phyloP scores from a whole-genome alignment of 1,140 invertebrate genomes.

The Aphelenchoides besseyi region DNA sequence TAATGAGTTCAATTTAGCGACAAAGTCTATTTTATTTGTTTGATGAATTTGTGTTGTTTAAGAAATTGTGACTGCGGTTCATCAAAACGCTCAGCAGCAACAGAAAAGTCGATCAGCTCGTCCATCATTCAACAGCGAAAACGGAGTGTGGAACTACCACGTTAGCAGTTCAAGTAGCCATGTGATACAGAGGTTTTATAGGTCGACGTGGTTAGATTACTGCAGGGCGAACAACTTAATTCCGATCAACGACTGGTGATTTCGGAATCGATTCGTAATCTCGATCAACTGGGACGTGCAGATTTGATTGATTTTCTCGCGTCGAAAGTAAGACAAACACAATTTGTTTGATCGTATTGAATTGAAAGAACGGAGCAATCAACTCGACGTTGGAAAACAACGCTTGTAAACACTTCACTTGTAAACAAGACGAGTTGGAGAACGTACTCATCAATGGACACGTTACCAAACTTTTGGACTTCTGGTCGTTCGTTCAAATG shows the following conservation, averaged over 20 bases:
- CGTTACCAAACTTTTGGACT: constrained; percentile 3
- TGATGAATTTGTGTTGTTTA: too few relatives aligned
- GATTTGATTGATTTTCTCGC: constrained; percentile 15
- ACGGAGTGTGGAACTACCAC: neutral
- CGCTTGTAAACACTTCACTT: constrained; percentile 17
- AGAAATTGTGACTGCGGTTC: neutral
- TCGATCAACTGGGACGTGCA: neutral
- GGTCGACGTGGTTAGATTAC: neutral
- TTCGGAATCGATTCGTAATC: neutral
- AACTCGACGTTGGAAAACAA: constrained; percentile 17
- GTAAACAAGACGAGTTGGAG: constrained; percentile 9
- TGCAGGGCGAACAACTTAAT: neutral
- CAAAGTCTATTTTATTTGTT: too few relatives aligned
- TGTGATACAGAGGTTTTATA: too few relatives aligned
- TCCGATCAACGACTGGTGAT: neutral
- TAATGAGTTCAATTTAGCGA: neutral
- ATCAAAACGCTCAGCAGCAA: neutral
- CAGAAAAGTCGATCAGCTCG: neutral
- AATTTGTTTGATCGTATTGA: neutral
- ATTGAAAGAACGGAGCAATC: constrained; percentile 9
- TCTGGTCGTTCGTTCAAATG: constrained; percentile 4
- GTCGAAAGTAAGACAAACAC: constrained; percentile 11
- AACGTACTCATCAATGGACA: neutral
- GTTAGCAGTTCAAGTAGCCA: too few relatives aligned
- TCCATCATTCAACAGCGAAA: neutral